These are phyloP conservation scores for Apeira syringaria DNA, from an alignment of 2,888 invertebrate genomes.

Conservation along the genomic window DNA sequence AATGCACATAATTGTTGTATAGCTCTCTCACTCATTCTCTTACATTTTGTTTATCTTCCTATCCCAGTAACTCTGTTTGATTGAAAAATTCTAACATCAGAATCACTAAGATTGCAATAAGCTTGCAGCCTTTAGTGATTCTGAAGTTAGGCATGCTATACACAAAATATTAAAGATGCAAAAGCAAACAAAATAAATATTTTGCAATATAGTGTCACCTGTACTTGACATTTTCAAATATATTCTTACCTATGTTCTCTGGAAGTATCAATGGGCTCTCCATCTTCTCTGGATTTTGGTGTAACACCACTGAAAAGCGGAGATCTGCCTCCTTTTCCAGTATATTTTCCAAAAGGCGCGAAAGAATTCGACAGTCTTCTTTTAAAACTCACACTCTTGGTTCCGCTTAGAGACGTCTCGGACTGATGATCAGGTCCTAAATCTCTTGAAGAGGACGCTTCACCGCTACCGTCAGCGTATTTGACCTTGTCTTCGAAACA, in stretches of 20 bases:
- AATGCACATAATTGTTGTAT: too few relatives aligned
- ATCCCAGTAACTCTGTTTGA: too few relatives aligned
- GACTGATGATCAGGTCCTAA: constrained; percentile 47
- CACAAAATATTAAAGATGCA: too few relatives aligned
- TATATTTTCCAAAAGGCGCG: constrained; percentile 65
- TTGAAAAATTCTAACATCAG: too few relatives aligned
- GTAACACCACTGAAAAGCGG: constrained; percentile 67
- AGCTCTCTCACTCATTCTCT: too few relatives aligned
- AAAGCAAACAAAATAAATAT: too few relatives aligned
- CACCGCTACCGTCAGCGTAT: constrained; percentile 56
- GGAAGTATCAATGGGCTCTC: constrained; percentile 46
- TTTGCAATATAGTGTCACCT: too few relatives aligned
- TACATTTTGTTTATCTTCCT: too few relatives aligned
- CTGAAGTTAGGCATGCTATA: too few relatives aligned
- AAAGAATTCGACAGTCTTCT: constrained; percentile 60
- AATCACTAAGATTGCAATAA: too few relatives aligned
- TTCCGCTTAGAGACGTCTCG: constrained; percentile 69
- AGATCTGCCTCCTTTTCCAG: constrained; percentile 47
- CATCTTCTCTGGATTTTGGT: constrained; percentile 59
- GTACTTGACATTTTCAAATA: too few relatives aligned
- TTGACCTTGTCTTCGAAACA: constrained; percentile 69
- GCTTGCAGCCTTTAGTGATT: too few relatives aligned
- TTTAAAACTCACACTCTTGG: constrained; percentile 59
- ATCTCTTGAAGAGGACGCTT: constrained; percentile 50
- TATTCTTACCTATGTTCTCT: constrained; percentile 62